Conservation (phyloP, 2,888 invertebrate species). For the Aphidius colemani region DNA sequence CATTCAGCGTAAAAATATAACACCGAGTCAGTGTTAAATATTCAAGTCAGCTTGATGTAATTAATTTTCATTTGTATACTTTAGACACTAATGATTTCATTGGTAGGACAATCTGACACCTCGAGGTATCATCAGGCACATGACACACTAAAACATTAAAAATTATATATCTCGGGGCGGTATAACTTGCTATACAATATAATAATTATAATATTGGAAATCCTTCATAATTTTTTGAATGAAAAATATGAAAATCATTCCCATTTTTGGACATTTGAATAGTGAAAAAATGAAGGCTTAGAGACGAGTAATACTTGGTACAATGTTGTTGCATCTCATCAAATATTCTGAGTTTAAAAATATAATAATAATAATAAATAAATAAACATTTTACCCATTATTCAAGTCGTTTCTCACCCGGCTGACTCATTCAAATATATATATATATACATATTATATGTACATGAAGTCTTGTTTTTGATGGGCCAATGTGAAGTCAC, state of each 20-base stretch:
- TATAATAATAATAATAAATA: background rate
- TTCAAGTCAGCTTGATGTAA: slow-evolving; percentile 33
- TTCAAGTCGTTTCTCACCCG: background rate
- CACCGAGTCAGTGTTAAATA: slow-evolving; percentile 11
- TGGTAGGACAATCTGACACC: slow-evolving; percentile 25
- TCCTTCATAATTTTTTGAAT: background rate
- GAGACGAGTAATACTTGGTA: background rate
- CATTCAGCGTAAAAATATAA: slow-evolving; percentile 1
- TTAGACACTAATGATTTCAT: slow-evolving; percentile 32
- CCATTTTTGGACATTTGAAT: slow-evolving; percentile 13
- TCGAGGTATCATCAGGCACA: slow-evolving; percentile 18
- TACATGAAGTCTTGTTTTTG: slow-evolving; percentile 24
- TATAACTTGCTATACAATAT: no score
- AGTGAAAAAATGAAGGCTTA: background rate
- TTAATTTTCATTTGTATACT: slow-evolving; percentile 32
- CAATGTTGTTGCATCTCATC: background rate
- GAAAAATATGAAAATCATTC: slow-evolving; percentile 23
- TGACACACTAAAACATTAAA: slow-evolving; percentile 16
- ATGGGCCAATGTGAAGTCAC: slow-evolving; percentile 35
- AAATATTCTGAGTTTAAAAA: slow-evolving; percentile 2
- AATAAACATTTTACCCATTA: background rate
- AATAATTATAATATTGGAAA: no score
- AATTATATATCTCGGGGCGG: background rate
- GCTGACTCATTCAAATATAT: background rate
- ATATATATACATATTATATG: slow-evolving; percentile 22